Percentiles rank a stretch among this genome's conserved stretches.
These are phyloP conservation scores for Creontiades dilutus DNA, from an alignment of 2,888 invertebrate species.

Conservation along the genomic window DNA sequence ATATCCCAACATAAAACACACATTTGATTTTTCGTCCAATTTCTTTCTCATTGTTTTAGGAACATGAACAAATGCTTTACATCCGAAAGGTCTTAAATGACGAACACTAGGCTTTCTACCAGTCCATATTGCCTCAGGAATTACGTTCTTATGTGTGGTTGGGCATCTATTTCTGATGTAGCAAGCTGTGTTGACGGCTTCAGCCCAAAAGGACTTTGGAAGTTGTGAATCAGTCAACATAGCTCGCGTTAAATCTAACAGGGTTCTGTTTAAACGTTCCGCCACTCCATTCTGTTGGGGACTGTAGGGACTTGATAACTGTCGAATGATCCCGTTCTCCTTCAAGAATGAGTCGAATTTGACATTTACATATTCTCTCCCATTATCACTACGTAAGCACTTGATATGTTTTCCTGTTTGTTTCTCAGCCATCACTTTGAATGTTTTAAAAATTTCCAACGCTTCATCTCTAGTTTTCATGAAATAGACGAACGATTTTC, in stretches of 20 bases:
- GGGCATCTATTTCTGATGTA: background rate
- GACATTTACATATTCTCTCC: background rate
- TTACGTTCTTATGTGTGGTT: background rate
- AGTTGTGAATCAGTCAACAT: background rate
- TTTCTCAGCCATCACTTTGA: background rate
- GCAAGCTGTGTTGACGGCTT: background rate
- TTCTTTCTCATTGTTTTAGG: background rate
- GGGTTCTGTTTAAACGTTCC: background rate
- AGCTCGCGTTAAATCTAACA: background rate
- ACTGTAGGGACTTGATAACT: background rate
- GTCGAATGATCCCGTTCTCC: background rate
- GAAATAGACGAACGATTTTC: background rate
- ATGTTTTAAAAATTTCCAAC: background rate
- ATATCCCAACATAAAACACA: background rate
- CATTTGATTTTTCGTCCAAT: background rate
- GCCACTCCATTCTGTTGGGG: background rate
- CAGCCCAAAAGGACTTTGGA: background rate
- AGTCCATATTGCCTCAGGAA: background rate
- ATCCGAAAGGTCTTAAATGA: background rate
- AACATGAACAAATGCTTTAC: background rate
- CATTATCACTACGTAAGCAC: background rate
- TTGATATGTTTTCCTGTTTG: background rate
- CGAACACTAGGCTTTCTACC: background rate
- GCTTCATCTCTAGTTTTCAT: background rate
- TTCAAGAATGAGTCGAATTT: background rate